Percentiles rank a stretch among this genome's conserved stretches.
These are phyloP conservation scores for Enteromius unitaeniatus DNA, from an alignment of 2,797 vertebrate genomes.

Conservation along the genomic window DNA sequence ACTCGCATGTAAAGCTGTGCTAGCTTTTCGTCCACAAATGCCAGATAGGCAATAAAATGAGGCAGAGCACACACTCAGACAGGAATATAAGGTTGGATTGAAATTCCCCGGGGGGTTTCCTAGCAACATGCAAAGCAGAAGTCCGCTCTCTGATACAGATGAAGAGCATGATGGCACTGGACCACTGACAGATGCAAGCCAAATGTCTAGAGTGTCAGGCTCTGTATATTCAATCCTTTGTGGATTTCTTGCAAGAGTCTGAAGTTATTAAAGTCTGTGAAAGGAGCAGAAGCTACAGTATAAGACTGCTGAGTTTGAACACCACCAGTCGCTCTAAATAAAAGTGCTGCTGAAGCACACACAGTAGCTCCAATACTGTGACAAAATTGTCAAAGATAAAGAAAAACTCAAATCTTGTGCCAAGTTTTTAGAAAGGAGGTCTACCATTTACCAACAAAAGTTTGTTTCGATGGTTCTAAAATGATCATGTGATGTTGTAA, in stretches of 20 bases:
- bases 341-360: background rate
- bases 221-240: background rate
- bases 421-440: background rate
- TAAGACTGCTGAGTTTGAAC: background rate
- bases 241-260: background rate
- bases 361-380: background rate
- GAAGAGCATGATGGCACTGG: slow-evolving; percentile 44
- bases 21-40: slow-evolving; percentile 67
- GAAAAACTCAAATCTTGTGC: background rate
- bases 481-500: background rate
- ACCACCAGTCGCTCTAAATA: background rate
- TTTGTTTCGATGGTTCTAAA: background rate
- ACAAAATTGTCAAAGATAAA: background rate
- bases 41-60: slow-evolving; percentile 66
- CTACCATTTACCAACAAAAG: background rate
- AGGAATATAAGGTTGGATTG: slow-evolving; percentile 42
- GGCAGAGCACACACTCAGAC: slow-evolving; percentile 48
- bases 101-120: slow-evolving; percentile 66
- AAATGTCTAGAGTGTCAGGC: slow-evolving; percentile 16
- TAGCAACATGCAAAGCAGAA: slow-evolving; percentile 68
- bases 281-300: background rate
- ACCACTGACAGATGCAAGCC: slow-evolving; percentile 11
- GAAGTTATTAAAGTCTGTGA: background rate
- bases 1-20: slow-evolving; percentile 55
- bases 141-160: slow-evolving; percentile 37